Base-by-base conservation (phyloP, 2,113 vertebrate genomes). In the Zosterops borbonicus region DNA sequence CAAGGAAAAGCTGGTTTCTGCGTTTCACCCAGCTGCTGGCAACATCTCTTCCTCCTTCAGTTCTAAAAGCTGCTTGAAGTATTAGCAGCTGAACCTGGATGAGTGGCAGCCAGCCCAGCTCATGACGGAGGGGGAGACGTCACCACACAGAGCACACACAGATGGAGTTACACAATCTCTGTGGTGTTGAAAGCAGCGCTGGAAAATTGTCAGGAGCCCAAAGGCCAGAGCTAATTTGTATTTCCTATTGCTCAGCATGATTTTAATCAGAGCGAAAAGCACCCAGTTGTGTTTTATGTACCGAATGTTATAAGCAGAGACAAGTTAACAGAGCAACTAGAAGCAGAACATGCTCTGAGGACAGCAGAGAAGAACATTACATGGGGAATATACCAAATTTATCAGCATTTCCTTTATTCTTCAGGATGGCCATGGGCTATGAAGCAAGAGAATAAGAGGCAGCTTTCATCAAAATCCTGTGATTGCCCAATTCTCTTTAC, bases 161-260 rank as follows among this genome's bases (percentile, higher is more conserved):
- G 64, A 83, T 90, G 9, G 42, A 71, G 69, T 95, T 95, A 94
- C 71, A 65, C 85, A 87, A 92, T 69, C 58, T 55, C 74, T 49
- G 80, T 41, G 60, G 64, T 81, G 78, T 91, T 80, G 93, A 93
- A 94, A 76, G 91, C 21, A 0, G 25, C 0, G 1, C 79, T 78
- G 88, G 94, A 90, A 88, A 82, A 53, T 73, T 94, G 95, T 90
- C 86, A 95, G 76, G 46, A 96, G 22, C 80, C 89, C 73, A 82
- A 92, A 90, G 50, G 65, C 82, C 79, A 73, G 58, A 79, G 60
- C 67, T 96, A 79, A 94, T 91, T 92, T 71, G 68, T 79, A 62
- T 95, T 94, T 91, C 69, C 90, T 96, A 95, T 87, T 64, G 92
- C 85, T 88, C 89, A 93, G 80, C 77, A 28, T 62, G 85, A 92